A percentile compares a stretch with the other conserved stretches of the same genome.
Conservation (phyloP, 2,113 vertebrate genomes). For the Collichthys lucidus region DNA sequence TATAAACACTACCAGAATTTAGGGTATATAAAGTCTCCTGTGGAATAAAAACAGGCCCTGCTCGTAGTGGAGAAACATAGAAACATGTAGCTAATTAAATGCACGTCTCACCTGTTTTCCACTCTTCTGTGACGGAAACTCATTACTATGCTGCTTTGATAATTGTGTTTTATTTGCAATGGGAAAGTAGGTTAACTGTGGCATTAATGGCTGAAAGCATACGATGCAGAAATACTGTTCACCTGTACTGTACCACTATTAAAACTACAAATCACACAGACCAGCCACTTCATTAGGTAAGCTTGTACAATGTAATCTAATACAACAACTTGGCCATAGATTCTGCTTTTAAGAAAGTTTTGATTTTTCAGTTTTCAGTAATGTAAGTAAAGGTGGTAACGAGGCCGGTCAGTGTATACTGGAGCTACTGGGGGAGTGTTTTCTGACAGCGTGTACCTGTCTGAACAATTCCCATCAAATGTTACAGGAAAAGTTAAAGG, state of each 20-base stretch:
- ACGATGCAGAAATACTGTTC: conserved; percentile 13
- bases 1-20: conserved; percentile 38
- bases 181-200: conserved; percentile 15
- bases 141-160: not conserved
- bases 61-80: not conserved
- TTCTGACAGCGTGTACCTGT: not conserved
- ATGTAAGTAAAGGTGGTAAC: no score
- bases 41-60: conserved; percentile 33
- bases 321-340: no score
- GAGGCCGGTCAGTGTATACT: not conserved
- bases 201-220: conserved; percentile 6
- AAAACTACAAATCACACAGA: not conserved
- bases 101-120: conserved; percentile 19
- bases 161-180: not conserved
- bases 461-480: not conserved
- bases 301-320: no score
- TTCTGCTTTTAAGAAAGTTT: no score
- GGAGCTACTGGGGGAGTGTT: conserved; percentile 21
- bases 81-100: conserved; percentile 38
- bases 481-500: not conserved
- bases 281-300: no score
- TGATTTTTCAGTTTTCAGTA: no score
- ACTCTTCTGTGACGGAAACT: conserved; percentile 1
- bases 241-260: not conserved
- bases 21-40: conserved; percentile 28